phyloP scores from a whole-genome alignment of 2,888 invertebrate species.

The Phorcus lineatus region DNA sequence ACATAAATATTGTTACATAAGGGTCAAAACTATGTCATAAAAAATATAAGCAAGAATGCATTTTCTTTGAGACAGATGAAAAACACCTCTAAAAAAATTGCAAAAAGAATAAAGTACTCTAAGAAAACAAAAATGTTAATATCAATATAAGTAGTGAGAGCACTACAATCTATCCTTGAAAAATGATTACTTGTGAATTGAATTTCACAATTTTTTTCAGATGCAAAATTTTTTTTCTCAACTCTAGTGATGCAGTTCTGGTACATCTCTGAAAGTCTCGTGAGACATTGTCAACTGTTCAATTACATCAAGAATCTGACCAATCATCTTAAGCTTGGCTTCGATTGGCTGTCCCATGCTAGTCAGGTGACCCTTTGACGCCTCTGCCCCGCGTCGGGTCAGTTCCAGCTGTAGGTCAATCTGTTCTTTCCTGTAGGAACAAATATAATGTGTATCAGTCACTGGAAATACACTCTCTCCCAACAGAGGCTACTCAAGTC shows the following conservation, averaged over 20 bases:
- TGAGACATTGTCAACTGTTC: conserved; percentile 57
- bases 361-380: neutral
- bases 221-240: neutral
- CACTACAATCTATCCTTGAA: too few species aligned
- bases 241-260: neutral
- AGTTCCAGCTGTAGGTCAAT: conserved; percentile 40
- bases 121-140: neutral
- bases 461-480: too few species aligned
- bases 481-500: too few species aligned
- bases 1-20: too few species aligned
- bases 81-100: neutral
- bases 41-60: too few species aligned
- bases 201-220: too few species aligned
- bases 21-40: too few species aligned
- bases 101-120: neutral
- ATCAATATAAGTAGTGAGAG: neutral
- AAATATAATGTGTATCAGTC: too few species aligned
- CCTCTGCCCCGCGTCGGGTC: conserved; percentile 12
- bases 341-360: conserved; percentile 26
- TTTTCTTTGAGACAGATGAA: too few species aligned
- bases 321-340: conserved; percentile 42
- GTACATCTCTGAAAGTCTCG: conserved; percentile 44
- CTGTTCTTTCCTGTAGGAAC: conserved; percentile 38
- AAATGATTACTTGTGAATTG: too few species aligned
- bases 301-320: conserved; percentile 53